phyloP scores from a whole-genome alignment of 2,888 invertebrate species.

The Tenthredo scrophulariae region DNA sequence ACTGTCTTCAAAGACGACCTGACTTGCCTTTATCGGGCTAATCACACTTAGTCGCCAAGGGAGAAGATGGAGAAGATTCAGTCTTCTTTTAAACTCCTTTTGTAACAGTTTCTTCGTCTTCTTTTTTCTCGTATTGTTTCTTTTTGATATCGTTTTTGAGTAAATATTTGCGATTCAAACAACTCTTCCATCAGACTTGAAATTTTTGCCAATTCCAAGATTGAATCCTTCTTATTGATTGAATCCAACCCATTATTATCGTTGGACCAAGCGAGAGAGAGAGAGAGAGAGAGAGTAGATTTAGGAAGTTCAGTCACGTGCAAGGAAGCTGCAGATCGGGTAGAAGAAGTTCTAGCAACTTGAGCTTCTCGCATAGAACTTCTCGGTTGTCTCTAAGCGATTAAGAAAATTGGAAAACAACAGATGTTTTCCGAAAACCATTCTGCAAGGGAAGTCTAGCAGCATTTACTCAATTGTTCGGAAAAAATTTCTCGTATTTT shows the following conservation, averaged over 20 bases:
- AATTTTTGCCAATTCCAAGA: background rate
- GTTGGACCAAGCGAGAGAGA: background rate
- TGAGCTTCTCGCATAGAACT: constrained; percentile 7
- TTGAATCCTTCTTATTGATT: background rate
- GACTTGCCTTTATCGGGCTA: constrained; percentile 60
- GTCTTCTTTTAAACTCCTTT: background rate
- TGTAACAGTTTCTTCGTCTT: background rate
- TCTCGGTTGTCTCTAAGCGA: constrained; percentile 4
- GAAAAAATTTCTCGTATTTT: background rate
- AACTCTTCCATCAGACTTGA: background rate
- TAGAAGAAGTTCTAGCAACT: background rate
- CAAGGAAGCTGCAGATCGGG: constrained; percentile 6
- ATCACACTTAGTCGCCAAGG: constrained; percentile 57
- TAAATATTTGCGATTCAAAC: background rate
- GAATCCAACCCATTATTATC: background rate
- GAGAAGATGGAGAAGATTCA: background rate
- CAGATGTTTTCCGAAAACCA: constrained; percentile 25
- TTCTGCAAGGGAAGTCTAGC: background rate
- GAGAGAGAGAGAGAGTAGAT: background rate
- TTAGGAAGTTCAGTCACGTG: constrained; percentile 32
- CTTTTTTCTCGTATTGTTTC: background rate
- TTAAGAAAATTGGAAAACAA: constrained; percentile 44
- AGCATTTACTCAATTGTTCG: background rate
- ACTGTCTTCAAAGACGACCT: constrained; percentile 57
- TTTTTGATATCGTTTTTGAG: background rate